Evolutionary conservation across 2,113 vertebrate genomes (phyloP), one percentile per base, ranked within the genome.

Genomic region (Nothobranchius furzeri): DNA sequence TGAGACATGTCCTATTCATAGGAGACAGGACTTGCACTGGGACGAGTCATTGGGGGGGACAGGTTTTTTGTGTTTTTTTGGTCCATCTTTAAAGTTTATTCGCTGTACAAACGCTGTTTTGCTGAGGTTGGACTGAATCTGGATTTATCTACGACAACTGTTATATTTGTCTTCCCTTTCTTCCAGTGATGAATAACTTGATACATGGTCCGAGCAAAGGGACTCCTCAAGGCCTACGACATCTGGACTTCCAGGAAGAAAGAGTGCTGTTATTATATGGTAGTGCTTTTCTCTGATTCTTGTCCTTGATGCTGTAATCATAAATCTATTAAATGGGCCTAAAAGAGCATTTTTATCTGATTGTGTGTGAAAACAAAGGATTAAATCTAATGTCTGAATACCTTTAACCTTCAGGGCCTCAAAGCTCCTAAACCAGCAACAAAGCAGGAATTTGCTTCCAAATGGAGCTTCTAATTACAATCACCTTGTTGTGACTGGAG

Each of bases 121-220:
- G 30, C 30, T 30, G 30, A 30, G 4, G 30, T 30, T 30, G 2
- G 30, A 30, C 30, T 3, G 30, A 30, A 30, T 30, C 30, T 30
- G 30, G 30, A 30, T 30, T 30, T 30, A 30, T 30, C 3, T 30
- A 30, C 30, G 30, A 30, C 30, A 1, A 30, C 30, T 30, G 4
- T 30, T 30, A 3, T 30, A 49, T 51, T 76, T 87, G 79, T 83
- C 49, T 81, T 70, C 67, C 52, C 56, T 60, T 48, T 64, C 64
- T 36, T 17, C 10, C 24, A 9, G 42, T 69, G 82, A 87, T 81
- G 36, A 70, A 85, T 63, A 24, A 35, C 49, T 6, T 24, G 7
- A 69, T 69, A 71, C 65, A 78, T 74, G 1, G 3, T 12, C 58
- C 25, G 50, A 70, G 60, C 62, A n/a, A 62, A 43, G 55, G 7